These are phyloP conservation scores for Hedychridium roseum DNA, from an alignment of 2,888 invertebrate genomes.

Conservation along the genomic window DNA sequence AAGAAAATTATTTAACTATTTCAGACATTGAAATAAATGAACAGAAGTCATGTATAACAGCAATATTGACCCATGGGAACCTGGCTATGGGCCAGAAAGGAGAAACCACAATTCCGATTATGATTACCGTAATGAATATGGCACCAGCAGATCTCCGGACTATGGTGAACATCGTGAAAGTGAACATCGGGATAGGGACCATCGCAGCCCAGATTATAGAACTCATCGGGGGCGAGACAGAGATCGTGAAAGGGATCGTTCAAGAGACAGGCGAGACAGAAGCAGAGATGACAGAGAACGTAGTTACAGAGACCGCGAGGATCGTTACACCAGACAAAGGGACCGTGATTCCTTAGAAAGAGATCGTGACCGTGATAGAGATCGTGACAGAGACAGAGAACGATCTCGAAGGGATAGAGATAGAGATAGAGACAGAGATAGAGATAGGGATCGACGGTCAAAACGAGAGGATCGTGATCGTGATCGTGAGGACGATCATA, in stretches of 20 bases:
- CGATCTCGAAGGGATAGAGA: conserved; percentile 51
- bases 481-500: conserved; percentile 58
- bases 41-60: conserved; percentile 51
- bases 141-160: conserved; percentile 52
- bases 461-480: conserved; percentile 50
- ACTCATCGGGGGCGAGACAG: conserved; percentile 55
- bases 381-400: conserved; percentile 51
- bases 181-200: conserved; percentile 49
- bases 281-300: conserved; percentile 55
- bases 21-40: conserved; percentile 27
- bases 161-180: conserved; percentile 50
- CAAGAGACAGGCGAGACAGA: conserved; percentile 54
- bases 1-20: conserved; percentile 12
- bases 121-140: conserved; percentile 52
- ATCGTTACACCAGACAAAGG: conserved; percentile 44
- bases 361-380: conserved; percentile 52
- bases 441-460: conserved; percentile 48
- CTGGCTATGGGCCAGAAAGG: conserved; percentile 57
- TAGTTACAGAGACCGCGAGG: conserved; percentile 52
- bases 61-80: conserved; percentile 60
- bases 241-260: conserved; percentile 56
- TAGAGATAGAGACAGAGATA: conserved; percentile 32
- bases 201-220: conserved; percentile 57
- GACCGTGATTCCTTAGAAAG: conserved; percentile 50
- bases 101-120: conserved; percentile 47